These are phyloP conservation scores for Lasiommata megera DNA, from an alignment of 2,888 invertebrate genomes.

Conservation along the genomic window DNA sequence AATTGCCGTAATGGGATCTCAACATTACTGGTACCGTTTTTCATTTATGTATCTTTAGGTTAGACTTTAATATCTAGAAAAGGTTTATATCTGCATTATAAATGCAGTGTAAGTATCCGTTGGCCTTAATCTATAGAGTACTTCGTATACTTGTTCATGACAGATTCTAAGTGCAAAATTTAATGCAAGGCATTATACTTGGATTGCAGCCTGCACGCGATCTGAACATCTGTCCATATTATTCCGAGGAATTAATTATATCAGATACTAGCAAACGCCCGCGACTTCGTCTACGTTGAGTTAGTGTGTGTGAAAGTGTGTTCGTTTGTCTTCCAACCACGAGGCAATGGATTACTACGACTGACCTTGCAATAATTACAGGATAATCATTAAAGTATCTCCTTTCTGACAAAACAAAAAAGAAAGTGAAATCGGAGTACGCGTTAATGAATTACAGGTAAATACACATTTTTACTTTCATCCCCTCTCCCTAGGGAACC, in stretches of 20 bases:
- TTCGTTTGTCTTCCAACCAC: too few species aligned
- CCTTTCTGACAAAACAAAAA: too few species aligned
- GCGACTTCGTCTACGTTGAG: too few species aligned
- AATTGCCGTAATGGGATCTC: conserved; percentile 36
- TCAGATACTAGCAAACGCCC: too few species aligned
- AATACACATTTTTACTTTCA: too few species aligned
- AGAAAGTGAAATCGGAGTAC: too few species aligned
- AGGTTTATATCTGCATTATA: conserved; percentile 21
- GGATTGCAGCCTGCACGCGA: conserved; percentile 46
- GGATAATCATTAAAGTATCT: too few species aligned
- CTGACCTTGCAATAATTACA: too few species aligned
- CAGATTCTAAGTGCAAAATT: conserved; percentile 32
- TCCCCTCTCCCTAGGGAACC: too few species aligned
- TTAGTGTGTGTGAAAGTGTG: too few species aligned
- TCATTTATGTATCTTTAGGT: conserved; percentile 32
- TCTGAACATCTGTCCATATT: conserved; percentile 54
- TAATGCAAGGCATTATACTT: conserved; percentile 41
- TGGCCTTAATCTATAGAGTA: conserved; percentile 32
- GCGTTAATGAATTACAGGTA: too few species aligned
- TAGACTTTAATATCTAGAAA: conserved; percentile 24
- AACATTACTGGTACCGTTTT: conserved; percentile 33
- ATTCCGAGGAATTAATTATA: conserved; percentile 17
- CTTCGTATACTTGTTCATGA: conserved; percentile 29
- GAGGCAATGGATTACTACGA: too few species aligned
- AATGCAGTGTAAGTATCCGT: conserved; percentile 23